phyloP scores from a whole-genome alignment of 1,140 invertebrate species.

The Apis dorsata region DNA sequence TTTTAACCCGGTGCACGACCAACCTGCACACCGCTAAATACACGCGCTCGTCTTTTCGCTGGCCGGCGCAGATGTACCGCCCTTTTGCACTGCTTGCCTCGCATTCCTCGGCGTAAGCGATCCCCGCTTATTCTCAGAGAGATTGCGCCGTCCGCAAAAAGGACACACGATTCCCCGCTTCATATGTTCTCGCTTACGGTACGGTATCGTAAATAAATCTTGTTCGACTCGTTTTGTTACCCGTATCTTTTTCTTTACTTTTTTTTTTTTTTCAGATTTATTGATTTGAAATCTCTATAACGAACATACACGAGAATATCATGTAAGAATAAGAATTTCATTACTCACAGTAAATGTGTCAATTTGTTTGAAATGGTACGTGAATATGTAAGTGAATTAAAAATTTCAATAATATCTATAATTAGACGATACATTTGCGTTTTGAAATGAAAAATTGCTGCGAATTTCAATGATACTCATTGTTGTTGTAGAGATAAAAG shows the following conservation, averaged over 20 bases:
- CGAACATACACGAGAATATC: background rate
- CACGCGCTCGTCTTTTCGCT: constrained; percentile 58
- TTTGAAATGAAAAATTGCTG: background rate
- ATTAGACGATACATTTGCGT: background rate
- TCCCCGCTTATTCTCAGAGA: background rate
- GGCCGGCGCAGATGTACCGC: constrained; percentile 58
- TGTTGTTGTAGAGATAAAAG: background rate
- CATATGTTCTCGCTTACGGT: background rate
- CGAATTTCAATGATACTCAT: background rate
- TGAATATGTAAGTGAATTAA: background rate
- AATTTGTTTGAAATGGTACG: background rate
- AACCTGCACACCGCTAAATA: constrained; percentile 53
- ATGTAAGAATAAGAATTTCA: background rate
- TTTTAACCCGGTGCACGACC: constrained; percentile 61
- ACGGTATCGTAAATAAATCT: background rate
- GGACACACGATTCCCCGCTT: background rate
- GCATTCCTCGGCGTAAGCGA: constrained; percentile 46
- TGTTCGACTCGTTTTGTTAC: background rate
- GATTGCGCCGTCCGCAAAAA: constrained; percentile 11
- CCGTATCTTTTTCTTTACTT: background rate
- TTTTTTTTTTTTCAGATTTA: too few relatives aligned
- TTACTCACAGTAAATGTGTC: too few relatives aligned
- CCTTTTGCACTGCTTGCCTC: constrained; percentile 57
- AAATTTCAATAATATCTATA: background rate
- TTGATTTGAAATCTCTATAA: background rate